phyloP scores from a whole-genome alignment of 2,113 vertebrate genomes.

The Panthera tigris region DNA sequence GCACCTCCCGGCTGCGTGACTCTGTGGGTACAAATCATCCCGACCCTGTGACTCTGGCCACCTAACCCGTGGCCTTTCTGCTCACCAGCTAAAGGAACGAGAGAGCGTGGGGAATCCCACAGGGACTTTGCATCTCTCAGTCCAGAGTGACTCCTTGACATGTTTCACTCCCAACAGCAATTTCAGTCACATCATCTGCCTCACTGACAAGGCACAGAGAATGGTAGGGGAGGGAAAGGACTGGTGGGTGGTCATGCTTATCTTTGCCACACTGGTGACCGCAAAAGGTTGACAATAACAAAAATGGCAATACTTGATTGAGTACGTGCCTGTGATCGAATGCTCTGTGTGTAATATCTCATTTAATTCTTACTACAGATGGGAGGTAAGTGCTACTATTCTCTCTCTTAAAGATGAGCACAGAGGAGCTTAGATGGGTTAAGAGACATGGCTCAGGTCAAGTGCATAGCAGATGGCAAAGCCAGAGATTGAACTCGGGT shows the following conservation, averaged over 20 bases:
- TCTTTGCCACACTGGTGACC: background rate
- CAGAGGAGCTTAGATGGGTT: no score
- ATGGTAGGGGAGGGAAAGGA: background rate
- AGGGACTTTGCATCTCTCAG: background rate
- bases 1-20: background rate
- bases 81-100: fast-evolving
- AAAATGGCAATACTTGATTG: fast-evolving
- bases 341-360: background rate
- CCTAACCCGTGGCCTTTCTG: background rate
- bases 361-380: background rate
- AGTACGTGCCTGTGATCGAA: background rate
- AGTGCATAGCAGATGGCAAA: background rate
- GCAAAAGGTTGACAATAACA: background rate
- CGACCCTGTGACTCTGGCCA: background rate
- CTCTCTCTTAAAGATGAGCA: background rate
- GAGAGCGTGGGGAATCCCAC: fast-evolving
- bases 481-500: background rate
- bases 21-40: background rate
- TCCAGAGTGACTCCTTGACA: background rate
- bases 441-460: background rate
- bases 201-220: background rate
- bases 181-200: background rate
- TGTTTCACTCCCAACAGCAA: background rate
- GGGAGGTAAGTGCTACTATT: background rate
- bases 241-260: fast-evolving